Evolutionary conservation across 2,888 invertebrate genomes (phyloP).

Genomic region (Pherbina coryleti): DNA sequence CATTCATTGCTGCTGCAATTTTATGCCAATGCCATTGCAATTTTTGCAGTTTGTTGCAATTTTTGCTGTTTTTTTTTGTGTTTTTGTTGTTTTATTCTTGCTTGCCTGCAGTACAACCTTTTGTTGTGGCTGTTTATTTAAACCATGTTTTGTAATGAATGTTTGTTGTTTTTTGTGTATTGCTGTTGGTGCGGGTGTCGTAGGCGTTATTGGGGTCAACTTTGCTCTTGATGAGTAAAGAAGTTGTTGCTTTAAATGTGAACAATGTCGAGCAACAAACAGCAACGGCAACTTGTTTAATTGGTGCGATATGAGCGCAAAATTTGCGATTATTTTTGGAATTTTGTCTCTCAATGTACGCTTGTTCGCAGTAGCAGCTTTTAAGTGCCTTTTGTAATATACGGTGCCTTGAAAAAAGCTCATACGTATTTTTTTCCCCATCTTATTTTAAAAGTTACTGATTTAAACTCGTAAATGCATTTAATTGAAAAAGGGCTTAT

Average conservation of each 20-base stretch:
- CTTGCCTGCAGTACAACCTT: not conserved
- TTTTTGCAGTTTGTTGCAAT: constrained; percentile 50
- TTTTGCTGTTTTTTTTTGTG: constrained; percentile 44
- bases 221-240: not conserved
- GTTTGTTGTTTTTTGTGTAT: constrained; percentile 2
- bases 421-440: no score
- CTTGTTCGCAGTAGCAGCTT: not conserved
- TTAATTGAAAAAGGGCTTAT: no score
- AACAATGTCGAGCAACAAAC: constrained; percentile 13
- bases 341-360: not conserved
- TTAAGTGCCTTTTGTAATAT: not conserved
- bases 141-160: not conserved
- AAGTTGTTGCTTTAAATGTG: not conserved
- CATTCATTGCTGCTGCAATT: constrained; percentile 31
- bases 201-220: constrained; percentile 49
- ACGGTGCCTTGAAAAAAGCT: no score
- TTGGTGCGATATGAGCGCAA: not conserved
- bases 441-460: no score
- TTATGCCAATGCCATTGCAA: constrained; percentile 65
- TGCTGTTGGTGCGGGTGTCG: constrained; percentile 43
- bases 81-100: constrained; percentile 38
- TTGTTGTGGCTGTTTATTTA: not conserved
- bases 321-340: not conserved
- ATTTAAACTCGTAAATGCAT: no score
- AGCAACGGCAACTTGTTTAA: not conserved